Evolutionary conservation across 2,888 invertebrate species (phyloP), one percentile per base, ranked within the genome.

Genomic region (Steinernema carpocapsae): DNA sequence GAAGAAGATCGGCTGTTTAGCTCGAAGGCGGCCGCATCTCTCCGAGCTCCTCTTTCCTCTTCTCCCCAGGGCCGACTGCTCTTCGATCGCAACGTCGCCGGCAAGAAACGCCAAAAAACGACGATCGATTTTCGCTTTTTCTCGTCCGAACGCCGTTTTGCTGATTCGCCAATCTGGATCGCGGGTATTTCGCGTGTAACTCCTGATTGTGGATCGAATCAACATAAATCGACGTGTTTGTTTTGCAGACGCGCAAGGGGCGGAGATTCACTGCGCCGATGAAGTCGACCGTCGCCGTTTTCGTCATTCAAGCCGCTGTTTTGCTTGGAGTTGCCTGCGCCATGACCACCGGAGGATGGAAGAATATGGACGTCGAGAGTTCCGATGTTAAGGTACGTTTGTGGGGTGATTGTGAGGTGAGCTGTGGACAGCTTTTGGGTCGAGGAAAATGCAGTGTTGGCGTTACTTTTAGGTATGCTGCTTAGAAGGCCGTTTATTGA

Each of bases 331-430:
- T 24, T 3, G 26, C 17, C 6, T 4, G 7, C 10, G 6, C 26
- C 17, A 72, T 7, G 22, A 43, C 72, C 45, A 45, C 74, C 26
- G 76, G 76, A 7, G 76, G 76, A 19, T 76, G 76, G 76, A 59
- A 71, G 4, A 56, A 75, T 10, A 70, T 75, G 43, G 45, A 76
- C 19, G 29, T 26, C 32, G 64, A 70, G 3, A 59, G 46, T 48
- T 59, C 46, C 17, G 56, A 70, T 22, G 52, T 74, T 24, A 74
- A 76, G 74, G 76, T 74, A 24, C 17, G 70, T 26, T 6, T 10
- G 22, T 17, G 2, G 26, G 1, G 52, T 12, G 10, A n/a, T 10
- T 6, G 7, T 52, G 6, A 7, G 6, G 7, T 52, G 52, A 10
- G 7, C 17, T 14, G 7, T 43, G 43, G 14, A 43, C 10, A 43